A percentile compares a stretch with the other conserved stretches of the same genome.
Evolutionary conservation across 2,113 vertebrate genomes (phyloP).

Genomic region (Leptocoma aspasia): DNA sequence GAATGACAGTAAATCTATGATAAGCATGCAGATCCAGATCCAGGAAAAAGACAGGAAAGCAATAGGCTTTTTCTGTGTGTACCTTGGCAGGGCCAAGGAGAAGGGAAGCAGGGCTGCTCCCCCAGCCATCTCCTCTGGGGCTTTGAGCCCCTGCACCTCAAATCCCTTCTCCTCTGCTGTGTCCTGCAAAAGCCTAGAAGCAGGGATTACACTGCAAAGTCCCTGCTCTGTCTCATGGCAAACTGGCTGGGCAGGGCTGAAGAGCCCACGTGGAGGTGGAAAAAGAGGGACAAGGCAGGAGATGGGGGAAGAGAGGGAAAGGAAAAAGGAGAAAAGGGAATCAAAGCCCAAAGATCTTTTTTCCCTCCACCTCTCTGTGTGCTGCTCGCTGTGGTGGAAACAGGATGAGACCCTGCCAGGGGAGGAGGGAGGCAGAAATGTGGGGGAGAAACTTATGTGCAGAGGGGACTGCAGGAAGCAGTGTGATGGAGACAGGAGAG

Average conservation of each 20-base stretch:
- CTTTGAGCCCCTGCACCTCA: not conserved
- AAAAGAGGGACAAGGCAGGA: not conserved
- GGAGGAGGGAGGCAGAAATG: not conserved
- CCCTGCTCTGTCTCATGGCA: not conserved
- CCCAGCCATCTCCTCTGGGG: not conserved
- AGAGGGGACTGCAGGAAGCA: not conserved
- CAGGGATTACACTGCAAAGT: not conserved
- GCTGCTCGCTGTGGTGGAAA: accelerated
- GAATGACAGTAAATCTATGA: slow-evolving; percentile 49
- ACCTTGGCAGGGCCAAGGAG: not conserved
- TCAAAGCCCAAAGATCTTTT: not conserved
- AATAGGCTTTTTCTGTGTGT: not conserved
- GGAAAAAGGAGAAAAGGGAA: not conserved
- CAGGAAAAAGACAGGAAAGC: not conserved
- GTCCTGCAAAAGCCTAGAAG: not conserved
- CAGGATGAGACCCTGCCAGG: not conserved
- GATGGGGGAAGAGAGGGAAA: not conserved
- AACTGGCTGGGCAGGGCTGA: accelerated
- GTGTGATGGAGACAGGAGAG: not conserved
- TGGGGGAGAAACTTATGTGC: not conserved
- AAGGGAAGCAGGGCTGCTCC: not conserved
- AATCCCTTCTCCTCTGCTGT: not conserved
- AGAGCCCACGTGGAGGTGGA: not conserved
- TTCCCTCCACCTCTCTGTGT: not conserved
- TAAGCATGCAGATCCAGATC: not conserved